These are phyloP conservation scores for Chionoecetes opilio DNA, from an alignment of 1,140 invertebrate species.

Conservation along the genomic window DNA sequence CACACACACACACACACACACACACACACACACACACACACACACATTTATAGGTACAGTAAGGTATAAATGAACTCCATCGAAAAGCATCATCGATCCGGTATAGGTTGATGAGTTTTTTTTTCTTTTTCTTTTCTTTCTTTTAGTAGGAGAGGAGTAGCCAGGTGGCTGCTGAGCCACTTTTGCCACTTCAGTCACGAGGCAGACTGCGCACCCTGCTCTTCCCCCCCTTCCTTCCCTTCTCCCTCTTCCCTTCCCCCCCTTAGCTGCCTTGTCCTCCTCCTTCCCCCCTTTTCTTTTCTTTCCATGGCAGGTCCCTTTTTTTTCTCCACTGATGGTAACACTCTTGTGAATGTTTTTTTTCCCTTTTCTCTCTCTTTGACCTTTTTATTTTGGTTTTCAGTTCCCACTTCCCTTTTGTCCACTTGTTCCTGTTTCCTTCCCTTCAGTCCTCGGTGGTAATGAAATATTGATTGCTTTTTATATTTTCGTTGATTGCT, in stretches of 20 bases:
- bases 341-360: no score
- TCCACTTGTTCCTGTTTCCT: background rate
- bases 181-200: background rate
- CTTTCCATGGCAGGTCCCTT: no score
- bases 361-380: background rate
- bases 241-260: background rate
- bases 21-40: conserved; percentile 27
- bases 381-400: background rate
- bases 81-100: background rate
- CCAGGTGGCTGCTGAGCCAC: no score
- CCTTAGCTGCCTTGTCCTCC: no score
- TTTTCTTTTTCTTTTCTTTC: no score
- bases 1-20: background rate
- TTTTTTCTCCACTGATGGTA: background rate
- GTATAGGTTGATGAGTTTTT: background rate
- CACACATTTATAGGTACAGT: background rate
- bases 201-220: background rate
- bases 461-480: no score
- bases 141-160: no score
- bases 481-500: no score
- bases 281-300: background rate
- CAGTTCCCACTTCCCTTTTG: background rate
- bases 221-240: background rate
- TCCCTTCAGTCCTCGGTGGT: background rate
- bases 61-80: background rate